Percentiles rank a stretch among this genome's conserved stretches.
These are phyloP conservation scores for Melinaea menophilus DNA, from an alignment of 2,888 invertebrate species.

Conservation along the genomic window DNA sequence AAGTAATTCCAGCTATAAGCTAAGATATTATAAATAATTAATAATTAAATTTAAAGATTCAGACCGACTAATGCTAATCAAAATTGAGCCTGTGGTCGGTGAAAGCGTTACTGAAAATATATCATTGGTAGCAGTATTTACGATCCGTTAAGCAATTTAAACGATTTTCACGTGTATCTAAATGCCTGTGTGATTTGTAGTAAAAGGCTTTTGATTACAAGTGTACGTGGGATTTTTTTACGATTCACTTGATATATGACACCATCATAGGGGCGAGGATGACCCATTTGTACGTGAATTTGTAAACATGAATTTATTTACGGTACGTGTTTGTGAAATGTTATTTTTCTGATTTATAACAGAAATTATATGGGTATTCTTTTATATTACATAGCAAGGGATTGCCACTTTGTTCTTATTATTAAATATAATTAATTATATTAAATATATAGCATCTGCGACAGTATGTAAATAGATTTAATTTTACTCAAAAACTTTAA, in stretches of 20 bases:
- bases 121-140: slow-evolving; percentile 35
- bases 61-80: neutral
- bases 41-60: too few species aligned
- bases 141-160: slow-evolving; percentile 55
- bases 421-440: too few species aligned
- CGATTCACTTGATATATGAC: slow-evolving; percentile 15
- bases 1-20: too few species aligned
- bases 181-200: slow-evolving; percentile 34
- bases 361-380: too few species aligned
- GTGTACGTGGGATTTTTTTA: slow-evolving; percentile 7
- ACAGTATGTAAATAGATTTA: too few species aligned
- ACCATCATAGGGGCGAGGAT: slow-evolving; percentile 8
- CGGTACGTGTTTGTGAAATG: neutral
- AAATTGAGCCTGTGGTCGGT: neutral
- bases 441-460: too few species aligned
- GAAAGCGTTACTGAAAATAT: slow-evolving; percentile 9
- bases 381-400: too few species aligned
- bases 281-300: neutral
- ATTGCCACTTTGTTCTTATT: too few species aligned
- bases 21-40: too few species aligned
- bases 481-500: too few species aligned
- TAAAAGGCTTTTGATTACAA: slow-evolving; percentile 8
- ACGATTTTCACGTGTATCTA: slow-evolving; percentile 60
- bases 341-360: neutral
- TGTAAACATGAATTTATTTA: neutral